A percentile compares a stretch with the other conserved stretches of the same genome.
phyloP scores from a whole-genome alignment of 2,797 vertebrate genomes.

The Alouatta caraya region DNA sequence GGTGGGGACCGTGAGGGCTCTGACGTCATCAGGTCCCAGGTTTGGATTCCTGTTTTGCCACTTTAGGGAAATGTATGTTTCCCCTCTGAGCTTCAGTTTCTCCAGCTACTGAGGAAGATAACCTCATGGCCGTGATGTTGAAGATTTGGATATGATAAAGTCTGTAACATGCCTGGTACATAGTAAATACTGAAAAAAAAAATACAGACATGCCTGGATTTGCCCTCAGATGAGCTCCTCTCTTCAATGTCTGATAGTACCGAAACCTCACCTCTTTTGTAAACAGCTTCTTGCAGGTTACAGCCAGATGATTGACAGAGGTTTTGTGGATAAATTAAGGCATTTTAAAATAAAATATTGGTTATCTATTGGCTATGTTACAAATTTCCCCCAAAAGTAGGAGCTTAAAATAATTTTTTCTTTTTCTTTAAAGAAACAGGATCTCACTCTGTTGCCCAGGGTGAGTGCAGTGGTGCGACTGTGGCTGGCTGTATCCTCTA shows the following conservation, averaged over 20 bases:
- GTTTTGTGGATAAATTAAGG: background rate
- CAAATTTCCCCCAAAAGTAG: background rate
- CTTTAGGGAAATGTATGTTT: background rate
- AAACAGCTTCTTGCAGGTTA: background rate
- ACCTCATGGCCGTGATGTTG: background rate
- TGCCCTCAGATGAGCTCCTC: background rate
- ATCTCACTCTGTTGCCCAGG: background rate
- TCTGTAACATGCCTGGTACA: background rate
- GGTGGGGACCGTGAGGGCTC: background rate
- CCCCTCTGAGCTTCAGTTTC: background rate
- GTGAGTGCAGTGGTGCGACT: background rate
- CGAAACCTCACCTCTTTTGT: background rate
- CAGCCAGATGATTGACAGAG: background rate
- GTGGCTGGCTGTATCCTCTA: background rate
- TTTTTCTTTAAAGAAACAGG: background rate
- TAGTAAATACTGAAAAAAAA: background rate
- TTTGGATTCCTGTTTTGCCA: background rate
- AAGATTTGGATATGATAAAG: background rate
- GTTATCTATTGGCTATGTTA: background rate
- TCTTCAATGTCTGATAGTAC: background rate
- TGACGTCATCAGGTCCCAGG: background rate
- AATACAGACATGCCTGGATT: background rate
- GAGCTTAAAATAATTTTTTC: background rate
- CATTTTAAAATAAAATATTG: conserved; percentile 8
- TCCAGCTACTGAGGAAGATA: background rate